Conservation (phyloP, 1,140 invertebrate genomes). For the Cephus cinctus region DNA sequence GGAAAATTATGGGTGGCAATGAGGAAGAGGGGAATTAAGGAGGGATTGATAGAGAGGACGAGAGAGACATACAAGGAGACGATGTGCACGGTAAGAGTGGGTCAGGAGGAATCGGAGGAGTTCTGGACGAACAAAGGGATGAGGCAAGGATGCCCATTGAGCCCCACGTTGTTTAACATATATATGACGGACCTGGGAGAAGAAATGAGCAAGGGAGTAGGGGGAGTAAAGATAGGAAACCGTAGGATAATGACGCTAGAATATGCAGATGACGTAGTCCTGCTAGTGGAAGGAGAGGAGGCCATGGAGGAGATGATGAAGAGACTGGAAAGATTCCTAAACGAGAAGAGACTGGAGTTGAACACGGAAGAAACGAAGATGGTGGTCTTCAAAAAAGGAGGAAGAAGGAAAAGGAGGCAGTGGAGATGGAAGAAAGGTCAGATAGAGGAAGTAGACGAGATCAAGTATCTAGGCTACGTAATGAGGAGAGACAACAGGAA, state of each 20-base stretch:
- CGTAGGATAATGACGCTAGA: slow-evolving; percentile 5
- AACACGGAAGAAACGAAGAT: slow-evolving; percentile 15
- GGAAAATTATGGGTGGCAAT: not conserved
- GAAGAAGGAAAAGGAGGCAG: slow-evolving; percentile 4
- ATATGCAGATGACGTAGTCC: slow-evolving; percentile 5
- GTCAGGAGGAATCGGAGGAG: not conserved
- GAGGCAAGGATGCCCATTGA: slow-evolving; percentile 14
- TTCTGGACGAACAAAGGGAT: slow-evolving; percentile 16
- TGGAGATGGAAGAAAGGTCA: not conserved
- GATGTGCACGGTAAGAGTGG: slow-evolving; percentile 1
- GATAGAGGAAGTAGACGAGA: slow-evolving; percentile 7
- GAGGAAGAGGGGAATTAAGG: not conserved
- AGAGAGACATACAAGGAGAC: slow-evolving; percentile 7
- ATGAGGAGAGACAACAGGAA: slow-evolving; percentile 7
- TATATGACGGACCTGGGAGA: slow-evolving; percentile 11
- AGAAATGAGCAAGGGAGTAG: not conserved
- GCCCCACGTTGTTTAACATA: slow-evolving; percentile 14
- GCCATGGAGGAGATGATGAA: slow-evolving; percentile 9
- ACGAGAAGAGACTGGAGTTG: slow-evolving; percentile 6
- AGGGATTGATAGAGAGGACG: not conserved
- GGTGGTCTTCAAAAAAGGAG: slow-evolving; percentile 3
- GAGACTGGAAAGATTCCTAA: slow-evolving; percentile 6
- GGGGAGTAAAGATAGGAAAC: slow-evolving; percentile 5
- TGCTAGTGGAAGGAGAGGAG: slow-evolving; percentile 3
- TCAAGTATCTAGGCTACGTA: slow-evolving; percentile 15